These are phyloP conservation scores for Sebastiscus tertius DNA, from an alignment of 2,797 vertebrate species.

Conservation along the genomic window DNA sequence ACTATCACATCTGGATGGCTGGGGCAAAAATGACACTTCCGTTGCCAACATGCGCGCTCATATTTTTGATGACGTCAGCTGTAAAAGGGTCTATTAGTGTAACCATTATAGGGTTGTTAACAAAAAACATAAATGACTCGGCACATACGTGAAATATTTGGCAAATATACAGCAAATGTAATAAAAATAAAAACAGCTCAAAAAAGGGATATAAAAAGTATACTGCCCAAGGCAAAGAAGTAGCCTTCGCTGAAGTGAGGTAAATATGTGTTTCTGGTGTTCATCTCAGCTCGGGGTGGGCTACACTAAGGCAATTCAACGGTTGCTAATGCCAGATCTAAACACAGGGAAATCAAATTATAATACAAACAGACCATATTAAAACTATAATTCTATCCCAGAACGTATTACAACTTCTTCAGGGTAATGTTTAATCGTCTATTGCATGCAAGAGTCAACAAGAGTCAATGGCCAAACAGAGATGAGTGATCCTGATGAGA, in stretches of 20 bases:
- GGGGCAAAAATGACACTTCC: no score
- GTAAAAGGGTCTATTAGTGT: not conserved
- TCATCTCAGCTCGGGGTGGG: slow-evolving; percentile 49
- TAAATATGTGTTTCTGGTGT: slow-evolving; percentile 40
- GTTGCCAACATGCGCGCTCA: no score
- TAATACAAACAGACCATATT: slow-evolving; percentile 37
- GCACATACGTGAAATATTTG: slow-evolving; percentile 59
- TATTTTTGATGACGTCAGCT: no score
- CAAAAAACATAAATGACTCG: slow-evolving; percentile 35
- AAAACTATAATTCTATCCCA: slow-evolving; percentile 46
- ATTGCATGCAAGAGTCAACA: slow-evolving; percentile 32
- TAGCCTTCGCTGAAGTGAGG: slow-evolving; percentile 46
- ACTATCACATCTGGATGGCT: no score
- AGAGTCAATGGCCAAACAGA: slow-evolving; percentile 1
- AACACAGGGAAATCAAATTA: slow-evolving; percentile 52
- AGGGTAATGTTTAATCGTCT: slow-evolving; percentile 20
- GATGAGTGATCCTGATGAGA: slow-evolving; percentile 25
- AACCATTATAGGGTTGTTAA: slow-evolving; percentile 2
- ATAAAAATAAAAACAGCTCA: slow-evolving; percentile 37
- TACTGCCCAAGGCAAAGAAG: slow-evolving; percentile 39
- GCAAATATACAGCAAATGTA: slow-evolving; percentile 49
- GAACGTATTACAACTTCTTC: slow-evolving; percentile 4
- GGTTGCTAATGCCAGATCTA: slow-evolving; percentile 48
- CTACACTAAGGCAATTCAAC: slow-evolving; percentile 66
- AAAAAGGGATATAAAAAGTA: slow-evolving; percentile 45